Evolutionary conservation across 2,888 invertebrate genomes (phyloP), one percentile per base, ranked within the genome.

Genomic region (Melieria omissa): DNA sequence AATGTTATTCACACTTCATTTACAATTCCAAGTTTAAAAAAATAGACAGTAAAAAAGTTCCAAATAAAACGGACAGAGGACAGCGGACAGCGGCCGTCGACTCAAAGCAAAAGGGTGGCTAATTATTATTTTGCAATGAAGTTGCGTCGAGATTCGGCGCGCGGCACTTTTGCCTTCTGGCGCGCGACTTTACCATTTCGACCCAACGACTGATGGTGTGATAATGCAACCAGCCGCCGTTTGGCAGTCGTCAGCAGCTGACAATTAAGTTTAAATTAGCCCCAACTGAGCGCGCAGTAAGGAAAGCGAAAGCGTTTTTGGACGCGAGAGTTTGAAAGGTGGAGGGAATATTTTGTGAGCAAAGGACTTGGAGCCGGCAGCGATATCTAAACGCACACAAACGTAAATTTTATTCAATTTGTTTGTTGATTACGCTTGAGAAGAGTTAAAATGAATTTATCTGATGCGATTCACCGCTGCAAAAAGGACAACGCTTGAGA

Each of bases 1-100:
- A 69, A 44, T 63, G 42, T 63, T 65, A 69, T 71, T 71, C 71
- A 74, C 73, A 74, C 71, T 65, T 71, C 71, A 71, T 73, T 73
- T 65, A 71, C 61, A 57, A 70, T 70, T 66, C 63, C 49, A 29
- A 29, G 29, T 29, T 29, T 1, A 29, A 29, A 29, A 29, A 29
- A 29, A 29, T 41, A 2, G 8, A 8, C 9, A 5, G 6, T 12
- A 1, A 52, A 14, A 9, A 4, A 52, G 52, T n/a, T 14, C 9
- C 4, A 6, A 52, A 47, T 55, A 69, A 52, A 60, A 45, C 10
- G 54, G 29, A 29, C 41, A 5, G 4, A 47, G 42, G 54, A 5
- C 14, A 4, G 16, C 14, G 10, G 7, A 57, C 5, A 12, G 12
- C 9, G 12, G 29, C 29, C 29, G 29, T 2, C 29, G 29, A 29